phyloP scores from a whole-genome alignment of 2,113 vertebrate genomes.

The Phrynocephalus versicolor region DNA sequence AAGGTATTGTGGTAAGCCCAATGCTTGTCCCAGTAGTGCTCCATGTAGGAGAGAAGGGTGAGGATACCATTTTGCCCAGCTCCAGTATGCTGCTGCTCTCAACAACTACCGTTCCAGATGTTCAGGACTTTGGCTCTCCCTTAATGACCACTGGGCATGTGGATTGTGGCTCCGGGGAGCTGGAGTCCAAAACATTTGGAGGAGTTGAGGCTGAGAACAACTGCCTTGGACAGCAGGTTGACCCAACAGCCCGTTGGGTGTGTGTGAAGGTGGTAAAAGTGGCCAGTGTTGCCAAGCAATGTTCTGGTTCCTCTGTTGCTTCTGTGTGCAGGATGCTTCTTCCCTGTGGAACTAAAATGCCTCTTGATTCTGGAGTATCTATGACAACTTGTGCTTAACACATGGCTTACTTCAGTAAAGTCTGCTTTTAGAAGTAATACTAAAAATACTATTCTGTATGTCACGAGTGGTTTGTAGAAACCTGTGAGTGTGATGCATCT shows the following conservation, averaged over 20 bases:
- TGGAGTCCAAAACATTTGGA: no score
- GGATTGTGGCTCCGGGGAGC: no score
- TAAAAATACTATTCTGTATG: neutral
- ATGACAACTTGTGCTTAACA: neutral
- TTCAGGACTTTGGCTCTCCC: no score
- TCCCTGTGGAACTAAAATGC: slow-evolving; percentile 15
- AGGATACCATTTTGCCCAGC: neutral
- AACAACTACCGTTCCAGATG: no score
- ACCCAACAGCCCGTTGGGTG: neutral
- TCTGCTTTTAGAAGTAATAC: neutral
- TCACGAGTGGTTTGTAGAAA: neutral
- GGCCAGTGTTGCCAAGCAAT: neutral
- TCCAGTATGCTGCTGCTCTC: no score
- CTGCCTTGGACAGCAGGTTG: neutral
- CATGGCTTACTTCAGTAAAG: neutral
- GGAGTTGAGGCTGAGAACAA: no score
- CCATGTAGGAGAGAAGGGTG: neutral
- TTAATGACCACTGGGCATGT: no score
- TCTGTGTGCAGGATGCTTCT: neutral
- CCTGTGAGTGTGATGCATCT: neutral
- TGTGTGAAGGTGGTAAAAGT: neutral
- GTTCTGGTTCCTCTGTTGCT: neutral
- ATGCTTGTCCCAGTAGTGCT: no score
- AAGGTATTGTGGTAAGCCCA: neutral
- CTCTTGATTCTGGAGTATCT: neutral